Base-by-base conservation (phyloP, 2,888 invertebrate genomes). In the Gibbula magus region DNA sequence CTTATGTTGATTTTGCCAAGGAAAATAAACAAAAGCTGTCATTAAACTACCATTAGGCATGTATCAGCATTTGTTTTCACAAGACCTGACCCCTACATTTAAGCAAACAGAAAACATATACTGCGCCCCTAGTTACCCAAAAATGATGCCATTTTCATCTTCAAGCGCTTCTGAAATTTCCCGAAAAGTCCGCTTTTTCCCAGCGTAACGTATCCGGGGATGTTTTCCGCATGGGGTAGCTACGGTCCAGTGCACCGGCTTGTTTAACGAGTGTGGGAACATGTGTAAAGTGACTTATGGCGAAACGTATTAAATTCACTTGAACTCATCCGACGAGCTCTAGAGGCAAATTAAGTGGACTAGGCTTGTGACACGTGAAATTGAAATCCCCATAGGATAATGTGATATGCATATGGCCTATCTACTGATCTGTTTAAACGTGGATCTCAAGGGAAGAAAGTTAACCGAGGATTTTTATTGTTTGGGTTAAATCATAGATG, bases 341-440 rank as follows among this genome's bases (percentile, higher is more conserved):
- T 16, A 70, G 70, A 35, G 70, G 29, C 39, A 77, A 61, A 51
- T 77, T 66, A 77, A 52, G 29, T 56, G 66, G 29, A 51, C 51
- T 16, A 39, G 29, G 66, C 25, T 66, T 77, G 29, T 77, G 77
- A 66, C 77, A 77, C 51, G 77, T 77, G 77, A 77, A 77, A 77
- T 77, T 66, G 20, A 66, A 77, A 32, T 70, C 70, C 70, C 70
- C 29, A 70, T 10, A 35, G 13, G 70, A 70, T 70, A 70, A 70
- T 35, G 70, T 20, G 70, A 70, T 32, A 70, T 20, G 35, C 70
- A 35, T 35, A 39, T 70, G 70, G n/a, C 0, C 35, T 70, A 20
- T 35, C 32, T 70, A 35, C 32, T 5, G 20, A 32, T 29, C 39
- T n/a, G 32, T 29, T 29, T 32, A 20, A 0, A 39, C 70, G 39